Conservation (phyloP, 2,888 invertebrate genomes). For the Pachymerium ferrugineum region DNA sequence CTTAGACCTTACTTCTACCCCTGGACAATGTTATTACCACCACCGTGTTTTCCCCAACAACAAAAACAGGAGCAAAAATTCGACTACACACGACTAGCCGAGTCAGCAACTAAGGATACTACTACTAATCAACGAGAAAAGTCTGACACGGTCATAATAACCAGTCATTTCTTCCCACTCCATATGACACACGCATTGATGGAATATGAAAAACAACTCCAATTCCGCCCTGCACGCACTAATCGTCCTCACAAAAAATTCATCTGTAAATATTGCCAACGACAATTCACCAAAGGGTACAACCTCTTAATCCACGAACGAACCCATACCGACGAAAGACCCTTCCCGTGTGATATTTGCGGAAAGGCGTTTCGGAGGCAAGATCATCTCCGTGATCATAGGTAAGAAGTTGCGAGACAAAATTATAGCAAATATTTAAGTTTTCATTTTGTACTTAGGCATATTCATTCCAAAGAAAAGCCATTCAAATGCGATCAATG, state of each 20-base stretch:
- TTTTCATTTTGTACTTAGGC: constrained; percentile 56
- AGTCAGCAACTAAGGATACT: constrained; percentile 34
- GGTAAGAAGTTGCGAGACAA: constrained; percentile 56
- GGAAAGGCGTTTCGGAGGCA: constrained; percentile 95
- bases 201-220: not conserved
- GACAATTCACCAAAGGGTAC: constrained; percentile 96
- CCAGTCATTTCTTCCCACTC: constrained; percentile 34
- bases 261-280: constrained; percentile 95
- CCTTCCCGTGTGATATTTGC: constrained; percentile 96
- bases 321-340: constrained; percentile 95
- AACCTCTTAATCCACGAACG: constrained; percentile 95
- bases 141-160: not conserved
- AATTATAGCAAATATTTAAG: not conserved
- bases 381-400: constrained; percentile 88
- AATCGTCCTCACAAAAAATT: constrained; percentile 94
- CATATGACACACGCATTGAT: not conserved
- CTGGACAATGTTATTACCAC: constrained; percentile 68
- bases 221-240: constrained; percentile 69
- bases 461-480: constrained; percentile 97
- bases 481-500: constrained; percentile 95
- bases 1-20: constrained; percentile 64
- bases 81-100: constrained; percentile 46
- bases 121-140: not conserved
- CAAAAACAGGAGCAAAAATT: constrained; percentile 41
- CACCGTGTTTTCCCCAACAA: constrained; percentile 75